Conservation (phyloP, 2,888 invertebrate species). For the Microchrysa polita region DNA sequence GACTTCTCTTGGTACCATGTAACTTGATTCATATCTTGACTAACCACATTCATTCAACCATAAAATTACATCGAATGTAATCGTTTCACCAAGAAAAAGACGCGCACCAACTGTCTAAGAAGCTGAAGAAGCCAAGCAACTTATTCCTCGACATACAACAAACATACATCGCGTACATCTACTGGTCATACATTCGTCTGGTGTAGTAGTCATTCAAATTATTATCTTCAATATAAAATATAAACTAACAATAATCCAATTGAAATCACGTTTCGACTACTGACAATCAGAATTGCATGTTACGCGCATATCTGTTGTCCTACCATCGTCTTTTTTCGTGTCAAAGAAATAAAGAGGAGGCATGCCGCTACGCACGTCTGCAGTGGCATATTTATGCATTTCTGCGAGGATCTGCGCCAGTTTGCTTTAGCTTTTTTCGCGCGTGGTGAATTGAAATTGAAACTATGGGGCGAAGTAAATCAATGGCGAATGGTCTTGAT, state of each 20-base stretch:
- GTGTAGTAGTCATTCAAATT: constrained; percentile 34
- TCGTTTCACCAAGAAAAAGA: not conserved
- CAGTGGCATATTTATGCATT: constrained; percentile 9
- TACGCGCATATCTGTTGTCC: constrained; percentile 10
- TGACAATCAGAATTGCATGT: constrained; percentile 17
- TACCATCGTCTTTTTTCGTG: not conserved
- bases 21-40: constrained; percentile 28
- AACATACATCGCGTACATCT: not conserved
- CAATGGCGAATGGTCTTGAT: constrained; percentile 5
- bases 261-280: constrained; percentile 34
- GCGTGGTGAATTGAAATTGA: not conserved
- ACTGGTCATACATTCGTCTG: constrained; percentile 17
- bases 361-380: not conserved
- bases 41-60: constrained; percentile 28
- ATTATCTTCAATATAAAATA: constrained; percentile 28
- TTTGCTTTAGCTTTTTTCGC: too few species aligned
- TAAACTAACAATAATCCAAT: constrained; percentile 31
- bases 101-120: too few species aligned
- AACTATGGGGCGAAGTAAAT: constrained; percentile 23
- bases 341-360: not conserved
- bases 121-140: not conserved
- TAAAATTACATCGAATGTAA: constrained; percentile 21
- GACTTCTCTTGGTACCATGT: not conserved
- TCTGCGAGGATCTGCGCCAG: not conserved
- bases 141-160: not conserved